These are phyloP conservation scores for Gnathonemus longibarbis DNA, from an alignment of 2,113 vertebrate genomes.

Conservation along the genomic window DNA sequence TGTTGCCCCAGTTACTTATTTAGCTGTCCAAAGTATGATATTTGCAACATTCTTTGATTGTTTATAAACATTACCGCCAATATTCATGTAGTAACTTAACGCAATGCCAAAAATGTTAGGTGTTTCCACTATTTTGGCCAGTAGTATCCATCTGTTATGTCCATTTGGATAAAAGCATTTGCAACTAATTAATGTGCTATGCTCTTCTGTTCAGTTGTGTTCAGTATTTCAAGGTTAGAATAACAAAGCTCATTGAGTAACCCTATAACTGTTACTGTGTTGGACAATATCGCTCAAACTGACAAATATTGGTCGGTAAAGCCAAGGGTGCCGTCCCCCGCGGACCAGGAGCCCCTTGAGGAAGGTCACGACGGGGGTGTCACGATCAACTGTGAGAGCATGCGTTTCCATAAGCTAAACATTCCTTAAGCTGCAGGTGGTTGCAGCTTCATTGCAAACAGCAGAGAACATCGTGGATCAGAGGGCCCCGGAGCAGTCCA, in stretches of 20 bases:
- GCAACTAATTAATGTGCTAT: neutral
- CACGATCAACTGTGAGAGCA: neutral
- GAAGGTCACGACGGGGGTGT: neutral
- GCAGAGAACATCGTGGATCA: neutral
- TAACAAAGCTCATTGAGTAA: neutral
- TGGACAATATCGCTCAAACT: neutral
- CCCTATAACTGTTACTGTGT: neutral
- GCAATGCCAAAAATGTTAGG: neutral
- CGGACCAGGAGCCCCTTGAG: neutral
- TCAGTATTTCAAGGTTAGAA: neutral
- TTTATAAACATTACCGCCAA: neutral
- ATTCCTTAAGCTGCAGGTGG: neutral
- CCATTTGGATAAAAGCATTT: neutral
- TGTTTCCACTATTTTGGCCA: neutral
- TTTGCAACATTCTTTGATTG: neutral
- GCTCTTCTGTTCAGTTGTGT: neutral
- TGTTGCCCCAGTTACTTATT: neutral
- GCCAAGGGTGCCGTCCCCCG: neutral
- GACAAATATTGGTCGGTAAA: neutral
- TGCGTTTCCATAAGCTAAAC: neutral
- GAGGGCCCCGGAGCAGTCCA: neutral
- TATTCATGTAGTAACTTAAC: neutral
- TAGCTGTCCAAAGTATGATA: neutral
- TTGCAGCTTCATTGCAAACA: neutral
- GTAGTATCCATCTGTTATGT: neutral